These are phyloP conservation scores for Hafferia zeledoni DNA, from an alignment of 2,797 vertebrate species.

Conservation along the genomic window DNA sequence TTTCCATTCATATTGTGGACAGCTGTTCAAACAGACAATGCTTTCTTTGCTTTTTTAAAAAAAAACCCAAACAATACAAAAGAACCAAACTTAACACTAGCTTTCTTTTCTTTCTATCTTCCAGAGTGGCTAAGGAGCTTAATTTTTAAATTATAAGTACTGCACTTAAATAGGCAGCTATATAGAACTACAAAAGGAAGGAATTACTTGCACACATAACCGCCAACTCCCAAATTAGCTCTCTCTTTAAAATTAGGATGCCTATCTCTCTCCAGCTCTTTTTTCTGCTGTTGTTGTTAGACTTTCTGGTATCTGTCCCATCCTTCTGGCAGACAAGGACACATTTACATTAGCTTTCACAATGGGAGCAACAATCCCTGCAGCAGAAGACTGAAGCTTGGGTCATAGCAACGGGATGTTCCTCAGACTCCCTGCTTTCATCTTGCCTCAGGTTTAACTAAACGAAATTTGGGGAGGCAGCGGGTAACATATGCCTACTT, in stretches of 20 bases:
- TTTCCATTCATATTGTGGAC: not conserved
- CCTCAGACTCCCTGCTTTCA: not conserved
- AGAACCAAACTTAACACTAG: not conserved
- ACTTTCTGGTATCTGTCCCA: not conserved
- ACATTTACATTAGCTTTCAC: not conserved
- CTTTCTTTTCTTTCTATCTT: not conserved
- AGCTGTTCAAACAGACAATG: not conserved
- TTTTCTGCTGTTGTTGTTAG: not conserved
- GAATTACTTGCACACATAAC: not conserved
- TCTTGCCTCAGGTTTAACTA: not conserved
- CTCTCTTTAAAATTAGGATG: not conserved
- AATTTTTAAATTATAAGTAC: not conserved
- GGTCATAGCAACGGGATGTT: not conserved
- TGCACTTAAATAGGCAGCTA: not conserved
- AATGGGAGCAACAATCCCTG: not conserved
- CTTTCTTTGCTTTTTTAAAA: accelerated
- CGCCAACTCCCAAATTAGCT: not conserved
- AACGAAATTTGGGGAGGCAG: accelerated
- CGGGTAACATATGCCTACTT: not conserved
- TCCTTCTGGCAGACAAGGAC: not conserved
- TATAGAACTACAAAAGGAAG: not conserved
- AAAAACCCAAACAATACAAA: not conserved
- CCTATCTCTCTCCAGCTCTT: not conserved
- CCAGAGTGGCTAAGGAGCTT: not conserved
- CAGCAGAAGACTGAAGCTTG: not conserved